Percentiles rank a stretch among this genome's conserved stretches.
Evolutionary conservation across 2,113 vertebrate genomes (phyloP).

Genomic region (Morone chrysops): DNA sequence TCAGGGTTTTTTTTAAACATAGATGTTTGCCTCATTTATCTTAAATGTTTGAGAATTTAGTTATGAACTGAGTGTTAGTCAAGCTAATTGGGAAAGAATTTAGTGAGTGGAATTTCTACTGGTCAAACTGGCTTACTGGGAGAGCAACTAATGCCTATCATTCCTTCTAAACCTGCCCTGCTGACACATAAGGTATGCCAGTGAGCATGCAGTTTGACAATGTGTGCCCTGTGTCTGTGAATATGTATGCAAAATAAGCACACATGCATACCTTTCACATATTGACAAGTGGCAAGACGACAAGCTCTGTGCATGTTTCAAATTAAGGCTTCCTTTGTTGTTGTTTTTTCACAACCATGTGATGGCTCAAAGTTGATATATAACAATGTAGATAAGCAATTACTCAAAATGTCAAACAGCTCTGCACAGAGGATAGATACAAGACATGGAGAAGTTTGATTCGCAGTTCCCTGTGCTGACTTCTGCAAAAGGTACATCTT

Average conservation of each 20-base stretch:
- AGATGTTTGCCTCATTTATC: background rate
- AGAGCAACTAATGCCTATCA: background rate
- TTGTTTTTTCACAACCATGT: background rate
- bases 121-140: slow-evolving; percentile 41
- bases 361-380: background rate
- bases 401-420: background rate
- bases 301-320: background rate
- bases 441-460: slow-evolving; percentile 32
- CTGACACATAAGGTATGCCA: background rate
- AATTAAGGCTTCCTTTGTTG: slow-evolving; percentile 29
- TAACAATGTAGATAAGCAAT: background rate
- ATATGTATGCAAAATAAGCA: background rate
- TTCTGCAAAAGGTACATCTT: slow-evolving; percentile 59
- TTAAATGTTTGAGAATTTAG: background rate
- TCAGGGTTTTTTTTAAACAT: background rate
- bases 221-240: background rate
- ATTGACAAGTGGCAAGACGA: background rate
- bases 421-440: background rate
- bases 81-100: background rate
- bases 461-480: slow-evolving; percentile 35
- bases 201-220: background rate
- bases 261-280: background rate
- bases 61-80: background rate
- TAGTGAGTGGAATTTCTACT: slow-evolving; percentile 18
- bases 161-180: slow-evolving; percentile 11